These are phyloP conservation scores for Clarias pachynema DNA, from an alignment of 2,797 vertebrate genomes.

Conservation along the genomic window DNA sequence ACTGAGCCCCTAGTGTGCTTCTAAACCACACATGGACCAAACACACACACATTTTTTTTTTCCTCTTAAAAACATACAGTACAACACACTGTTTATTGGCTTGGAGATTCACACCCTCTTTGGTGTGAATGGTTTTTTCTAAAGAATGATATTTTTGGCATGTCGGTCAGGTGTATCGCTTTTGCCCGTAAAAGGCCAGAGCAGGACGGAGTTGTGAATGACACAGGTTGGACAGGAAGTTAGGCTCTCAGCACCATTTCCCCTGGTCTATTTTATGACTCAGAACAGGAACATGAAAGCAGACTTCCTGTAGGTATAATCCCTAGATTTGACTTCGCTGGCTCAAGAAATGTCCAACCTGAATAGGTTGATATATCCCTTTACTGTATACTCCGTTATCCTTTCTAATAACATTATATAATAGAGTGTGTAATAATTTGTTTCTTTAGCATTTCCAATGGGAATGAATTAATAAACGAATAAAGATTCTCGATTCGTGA, in stretches of 20 bases:
- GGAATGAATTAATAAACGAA: not conserved
- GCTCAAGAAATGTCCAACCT: not conserved
- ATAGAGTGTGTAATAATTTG: not conserved
- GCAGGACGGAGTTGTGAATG: slow-evolving; percentile 32
- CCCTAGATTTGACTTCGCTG: slow-evolving; percentile 25
- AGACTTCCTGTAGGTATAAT: slow-evolving; percentile 50
- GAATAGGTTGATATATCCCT: slow-evolving; percentile 12
- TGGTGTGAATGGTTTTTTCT: not conserved
- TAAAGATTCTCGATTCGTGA: not conserved
- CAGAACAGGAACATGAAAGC: slow-evolving; percentile 48
- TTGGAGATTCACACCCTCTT: not conserved
- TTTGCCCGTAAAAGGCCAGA: slow-evolving; percentile 44
- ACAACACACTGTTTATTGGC: not conserved
- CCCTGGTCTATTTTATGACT: slow-evolving; percentile 46
- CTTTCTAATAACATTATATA: not conserved
- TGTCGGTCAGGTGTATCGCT: not conserved
- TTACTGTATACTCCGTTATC: not conserved
- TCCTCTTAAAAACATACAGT: not conserved
- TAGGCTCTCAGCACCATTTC: slow-evolving; percentile 33
- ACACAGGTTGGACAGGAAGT: slow-evolving; percentile 50
- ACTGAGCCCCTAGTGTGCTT: not conserved
- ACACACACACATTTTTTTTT: not conserved
- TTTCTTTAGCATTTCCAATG: not conserved
- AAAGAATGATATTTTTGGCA: not conserved
- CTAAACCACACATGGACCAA: slow-evolving; percentile 4